These are phyloP conservation scores for Oxycera nigricornis DNA, from an alignment of 2,888 invertebrate species.

Conservation along the genomic window DNA sequence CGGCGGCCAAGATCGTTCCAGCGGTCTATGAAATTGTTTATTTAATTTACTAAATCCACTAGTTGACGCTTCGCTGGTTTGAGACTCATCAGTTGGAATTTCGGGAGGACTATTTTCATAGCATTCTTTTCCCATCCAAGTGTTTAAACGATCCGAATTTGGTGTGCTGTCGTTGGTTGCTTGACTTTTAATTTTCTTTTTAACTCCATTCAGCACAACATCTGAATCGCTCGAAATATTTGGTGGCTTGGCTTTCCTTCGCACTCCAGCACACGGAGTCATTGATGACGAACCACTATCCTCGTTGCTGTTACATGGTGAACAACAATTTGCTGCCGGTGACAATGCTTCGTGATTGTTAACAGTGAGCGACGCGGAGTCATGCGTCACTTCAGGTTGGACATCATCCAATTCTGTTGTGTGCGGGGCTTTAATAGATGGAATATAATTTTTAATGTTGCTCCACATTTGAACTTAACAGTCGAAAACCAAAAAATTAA, in stretches of 20 bases:
- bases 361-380: not conserved
- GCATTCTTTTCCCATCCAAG: constrained; percentile 61
- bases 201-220: constrained; percentile 62
- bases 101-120: constrained; percentile 60
- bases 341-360: not conserved
- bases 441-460: not conserved
- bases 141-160: constrained; percentile 54
- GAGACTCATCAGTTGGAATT: constrained; percentile 54
- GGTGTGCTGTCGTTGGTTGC: constrained; percentile 57
- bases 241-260: constrained; percentile 37
- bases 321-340: constrained; percentile 18
- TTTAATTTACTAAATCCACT: constrained; percentile 20
- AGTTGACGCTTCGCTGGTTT: constrained; percentile 51
- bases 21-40: constrained; percentile 68
- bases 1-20: constrained; percentile 78
- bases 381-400: not conserved
- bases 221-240: constrained; percentile 19
- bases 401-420: not conserved
- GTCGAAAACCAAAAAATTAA: not conserved
- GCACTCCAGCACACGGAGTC: constrained; percentile 42
- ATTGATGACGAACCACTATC: constrained; percentile 13
- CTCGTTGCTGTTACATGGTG: constrained; percentile 28
- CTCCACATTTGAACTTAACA: not conserved
- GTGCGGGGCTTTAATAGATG: not conserved
- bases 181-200: constrained; percentile 70